Evolutionary conservation across 2,113 vertebrate genomes (phyloP), one percentile per base, ranked within the genome.

Genomic region (Microcebus tavaratra): DNA sequence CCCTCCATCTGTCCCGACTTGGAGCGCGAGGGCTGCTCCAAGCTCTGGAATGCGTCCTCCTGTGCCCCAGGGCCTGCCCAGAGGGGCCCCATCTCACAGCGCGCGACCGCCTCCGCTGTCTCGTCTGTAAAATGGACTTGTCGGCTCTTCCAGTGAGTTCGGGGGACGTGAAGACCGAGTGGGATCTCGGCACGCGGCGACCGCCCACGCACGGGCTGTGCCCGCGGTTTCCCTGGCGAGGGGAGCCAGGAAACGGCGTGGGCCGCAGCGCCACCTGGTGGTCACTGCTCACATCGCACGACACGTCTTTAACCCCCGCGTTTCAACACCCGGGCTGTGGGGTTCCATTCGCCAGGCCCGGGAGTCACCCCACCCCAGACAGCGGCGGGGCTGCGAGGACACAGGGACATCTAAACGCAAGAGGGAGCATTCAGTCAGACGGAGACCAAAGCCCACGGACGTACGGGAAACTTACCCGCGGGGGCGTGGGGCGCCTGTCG

Each of bases 251-350:
- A 83, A 78, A 81, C 53, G 55, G 17, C 55, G 70, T 90, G 78
- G 72, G 76, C 53, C 75, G 91, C 61, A 75, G n/a, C 72, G 93
- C 17, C 93, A 82, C 48, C 73, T 89, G 39, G 59, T 91, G 95
- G 91, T 34, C 48, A 73, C n/a, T 73, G 18, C 14, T 92, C 8
- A 78, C 29, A 57, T 39, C 73, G 82, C 76, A 76, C 9, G 42
- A 27, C 18, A 45, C 7, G 0, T 29, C 9, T 29, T 31, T 11
- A 0, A 9, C 3, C 6, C 0, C 31, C 14, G 0, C 9, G 68
- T 91, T 95, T 59, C 36, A 21, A 42, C 3, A 5, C 34, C 25
- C 50, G 27, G 11, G 13, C 27, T 59, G 29, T n/a, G 20, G 27
- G 23, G 53, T 78, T 97, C 92, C 20, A 3, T 84, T 94, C 72